These are phyloP conservation scores for Leucophenga montana DNA, from an alignment of 2,888 invertebrate species.

Conservation along the genomic window DNA sequence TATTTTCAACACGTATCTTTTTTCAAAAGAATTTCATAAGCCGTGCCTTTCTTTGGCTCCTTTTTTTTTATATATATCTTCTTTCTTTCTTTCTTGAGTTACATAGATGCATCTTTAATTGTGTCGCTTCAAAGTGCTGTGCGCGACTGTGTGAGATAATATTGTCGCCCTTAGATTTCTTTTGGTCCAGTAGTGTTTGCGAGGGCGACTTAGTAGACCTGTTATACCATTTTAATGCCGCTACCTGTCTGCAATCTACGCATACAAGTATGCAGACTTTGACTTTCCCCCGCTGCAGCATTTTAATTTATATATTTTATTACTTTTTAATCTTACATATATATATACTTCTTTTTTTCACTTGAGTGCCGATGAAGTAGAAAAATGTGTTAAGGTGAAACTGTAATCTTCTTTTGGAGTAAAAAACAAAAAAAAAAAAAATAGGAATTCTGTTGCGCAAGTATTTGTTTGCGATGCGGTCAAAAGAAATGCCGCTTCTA, in stretches of 20 bases:
- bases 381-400: too few species aligned
- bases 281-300: slow-evolving; percentile 19
- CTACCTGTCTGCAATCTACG: slow-evolving; percentile 18
- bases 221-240: slow-evolving; percentile 6
- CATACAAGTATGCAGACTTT: too few species aligned
- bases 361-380: not conserved
- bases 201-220: not conserved
- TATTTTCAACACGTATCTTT: slow-evolving; percentile 11
- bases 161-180: too few species aligned
- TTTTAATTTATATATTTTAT: slow-evolving; percentile 38
- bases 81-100: too few species aligned
- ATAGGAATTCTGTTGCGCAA: too few species aligned
- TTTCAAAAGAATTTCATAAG: slow-evolving; percentile 20
- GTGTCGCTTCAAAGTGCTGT: too few species aligned
- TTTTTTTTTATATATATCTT: not conserved
- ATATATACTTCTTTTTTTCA: not conserved
- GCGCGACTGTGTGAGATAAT: too few species aligned
- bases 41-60: not conserved
- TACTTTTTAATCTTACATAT: slow-evolving; percentile 35
- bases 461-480: too few species aligned
- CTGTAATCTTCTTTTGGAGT: too few species aligned
- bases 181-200: not conserved
- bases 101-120: too few species aligned
- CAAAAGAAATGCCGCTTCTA: too few species aligned
- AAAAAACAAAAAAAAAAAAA: too few species aligned